A percentile compares a stretch with the other conserved stretches of the same genome.
These are phyloP conservation scores for Troides aeacus DNA, from an alignment of 2,888 invertebrate species.

Conservation along the genomic window DNA sequence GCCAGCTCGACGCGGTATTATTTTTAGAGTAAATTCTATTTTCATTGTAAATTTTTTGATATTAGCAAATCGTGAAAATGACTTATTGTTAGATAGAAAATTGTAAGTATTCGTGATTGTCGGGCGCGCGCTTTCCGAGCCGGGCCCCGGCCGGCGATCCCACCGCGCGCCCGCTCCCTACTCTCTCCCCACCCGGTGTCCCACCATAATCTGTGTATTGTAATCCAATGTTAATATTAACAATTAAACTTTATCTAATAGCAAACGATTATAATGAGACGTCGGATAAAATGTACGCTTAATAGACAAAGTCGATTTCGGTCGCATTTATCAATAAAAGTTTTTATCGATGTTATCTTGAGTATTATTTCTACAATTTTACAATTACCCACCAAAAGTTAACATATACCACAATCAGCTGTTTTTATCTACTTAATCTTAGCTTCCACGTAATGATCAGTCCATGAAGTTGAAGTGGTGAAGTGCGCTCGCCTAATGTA, in stretches of 20 bases:
- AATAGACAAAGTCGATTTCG: conserved; percentile 67
- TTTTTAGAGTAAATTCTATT: conserved; percentile 79
- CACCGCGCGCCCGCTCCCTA: conserved; percentile 58
- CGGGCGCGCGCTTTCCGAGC: conserved; percentile 71
- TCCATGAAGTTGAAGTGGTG: too few relatives aligned
- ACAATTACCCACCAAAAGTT: neutral
- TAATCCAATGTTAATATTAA: conserved; percentile 72
- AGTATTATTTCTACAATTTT: conserved; percentile 42
- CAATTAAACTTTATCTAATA: conserved; percentile 70
- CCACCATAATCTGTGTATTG: conserved; percentile 71
- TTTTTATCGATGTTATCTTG: conserved; percentile 77
- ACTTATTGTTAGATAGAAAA: conserved; percentile 77
- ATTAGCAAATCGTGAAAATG: conserved; percentile 72
- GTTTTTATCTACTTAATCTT: too few relatives aligned
- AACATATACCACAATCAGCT: too few relatives aligned
- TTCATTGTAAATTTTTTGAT: conserved; percentile 79
- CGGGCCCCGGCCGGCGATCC: conserved; percentile 39
- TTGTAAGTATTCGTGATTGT: conserved; percentile 73
- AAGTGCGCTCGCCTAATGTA: too few relatives aligned
- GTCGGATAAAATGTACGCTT: conserved; percentile 77
- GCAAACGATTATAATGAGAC: conserved; percentile 61
- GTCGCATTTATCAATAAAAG: conserved; percentile 76
- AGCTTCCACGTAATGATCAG: too few relatives aligned
- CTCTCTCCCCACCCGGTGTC: conserved; percentile 63
- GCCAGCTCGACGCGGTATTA: conserved; percentile 64